Percentiles rank a stretch among this genome's conserved stretches.
These are phyloP conservation scores for Panzeria rudis DNA, from an alignment of 2,888 invertebrate species.

Conservation along the genomic window DNA sequence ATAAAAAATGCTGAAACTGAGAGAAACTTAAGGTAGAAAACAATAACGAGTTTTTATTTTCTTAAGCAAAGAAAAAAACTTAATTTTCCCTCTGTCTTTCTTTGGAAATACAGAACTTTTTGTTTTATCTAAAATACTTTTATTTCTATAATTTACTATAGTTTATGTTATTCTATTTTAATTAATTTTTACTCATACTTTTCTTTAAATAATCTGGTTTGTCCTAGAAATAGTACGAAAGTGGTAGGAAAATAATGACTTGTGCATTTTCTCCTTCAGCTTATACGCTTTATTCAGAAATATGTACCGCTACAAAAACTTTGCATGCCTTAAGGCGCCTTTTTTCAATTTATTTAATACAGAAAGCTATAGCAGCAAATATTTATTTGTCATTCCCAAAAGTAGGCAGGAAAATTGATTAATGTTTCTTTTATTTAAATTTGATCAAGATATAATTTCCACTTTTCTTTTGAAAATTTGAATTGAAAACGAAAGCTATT, in stretches of 20 bases:
- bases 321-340: not conserved
- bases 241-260: not conserved
- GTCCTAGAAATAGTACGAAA: not conserved
- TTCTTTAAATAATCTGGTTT: constrained; percentile 30
- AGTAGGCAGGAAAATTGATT: not conserved
- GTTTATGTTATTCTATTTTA: constrained; percentile 18
- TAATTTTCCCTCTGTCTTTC: not conserved
- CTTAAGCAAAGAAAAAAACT: constrained; percentile 14
- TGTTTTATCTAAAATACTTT: constrained; percentile 2
- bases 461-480: not conserved
- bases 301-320: not conserved
- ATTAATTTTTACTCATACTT: constrained; percentile 18
- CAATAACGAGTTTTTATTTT: constrained; percentile 25
- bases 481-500: not conserved
- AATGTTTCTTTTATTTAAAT: constrained; percentile 6
- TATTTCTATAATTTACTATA: constrained; percentile 31
- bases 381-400: not conserved
- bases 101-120: not conserved
- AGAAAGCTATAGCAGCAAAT: not conserved
- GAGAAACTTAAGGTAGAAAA: constrained; percentile 49
- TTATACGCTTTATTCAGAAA: too few species aligned
- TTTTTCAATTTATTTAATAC: not conserved
- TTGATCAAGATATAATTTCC: not conserved
- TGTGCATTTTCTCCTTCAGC: not conserved
- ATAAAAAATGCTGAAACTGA: constrained; percentile 37